Evolutionary conservation across 1,140 invertebrate species (phyloP), one percentile per base, ranked within the genome.

Genomic region (Drosophila oshimai): DNA sequence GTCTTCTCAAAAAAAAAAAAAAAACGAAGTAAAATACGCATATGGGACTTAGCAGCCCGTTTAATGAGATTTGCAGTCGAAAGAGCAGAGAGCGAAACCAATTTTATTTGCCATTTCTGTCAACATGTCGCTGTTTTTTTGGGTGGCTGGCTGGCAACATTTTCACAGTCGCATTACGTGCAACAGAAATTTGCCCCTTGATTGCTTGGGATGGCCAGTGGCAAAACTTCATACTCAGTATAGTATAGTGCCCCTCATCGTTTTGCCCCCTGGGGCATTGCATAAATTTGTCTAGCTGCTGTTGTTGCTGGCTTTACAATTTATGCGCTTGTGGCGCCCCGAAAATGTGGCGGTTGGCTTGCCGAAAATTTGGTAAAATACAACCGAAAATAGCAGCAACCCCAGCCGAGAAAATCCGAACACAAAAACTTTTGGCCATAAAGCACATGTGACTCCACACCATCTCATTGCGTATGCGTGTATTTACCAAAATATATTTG

Each of bases 341-440:
- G n/a, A 73, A 84, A 83, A 73, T 55, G 74, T 71, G 74, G 64
- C 70, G 60, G 42, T 76, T 67, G 68, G 75, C 73, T 65, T 74
- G 83, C 77, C 54, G 81, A 87, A 87, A 87, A 87, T 87, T 87
- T 87, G 81, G 72, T 88, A 77, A 87, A 87, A 81, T 77, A 87
- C 77, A 74, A 61, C 68, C 51, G 31, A 29, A 53, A 57, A 57
- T 53, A 57, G 31, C 62, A 57, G 31, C 62, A 72, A 34, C 22
- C 41, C 47, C 45, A 64, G 9, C 60, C 39, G 9, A 18, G 12
- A 4, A 51, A 37, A 51, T 24, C 49, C 54, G 37, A 46, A 36
- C 6, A 61, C 50, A 58, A 74, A 81, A 87, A 86, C 53, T 75
- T 69, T 73, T 58, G 80, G 65, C 60, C 75, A 86, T 84, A 84